Conservation (phyloP, 2,888 invertebrate species). For the Callosobruchus maculatus region DNA sequence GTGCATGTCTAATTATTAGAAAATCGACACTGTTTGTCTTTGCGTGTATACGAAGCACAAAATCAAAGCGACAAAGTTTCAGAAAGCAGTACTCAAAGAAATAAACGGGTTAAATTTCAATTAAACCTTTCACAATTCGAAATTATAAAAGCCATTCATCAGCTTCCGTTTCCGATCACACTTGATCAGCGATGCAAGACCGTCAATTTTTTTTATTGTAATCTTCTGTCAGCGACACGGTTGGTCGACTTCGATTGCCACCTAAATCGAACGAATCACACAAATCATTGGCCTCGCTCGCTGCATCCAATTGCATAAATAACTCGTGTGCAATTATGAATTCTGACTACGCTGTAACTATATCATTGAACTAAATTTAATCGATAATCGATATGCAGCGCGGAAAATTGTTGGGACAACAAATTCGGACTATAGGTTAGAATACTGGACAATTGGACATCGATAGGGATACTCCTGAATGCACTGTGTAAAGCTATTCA, state of each 20-base stretch:
- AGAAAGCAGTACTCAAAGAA: neutral
- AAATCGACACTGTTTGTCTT: no score
- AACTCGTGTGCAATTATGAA: neutral
- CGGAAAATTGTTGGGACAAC: no score
- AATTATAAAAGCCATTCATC: neutral
- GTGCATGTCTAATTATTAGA: no score
- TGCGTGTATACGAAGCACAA: neutral
- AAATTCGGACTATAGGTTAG: no score
- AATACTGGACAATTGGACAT: no score
- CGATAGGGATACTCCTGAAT: no score
- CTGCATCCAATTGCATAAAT: neutral
- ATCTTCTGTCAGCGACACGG: neutral
- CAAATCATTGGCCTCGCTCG: neutral
- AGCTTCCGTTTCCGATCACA: neutral
- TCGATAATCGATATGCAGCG: no score
- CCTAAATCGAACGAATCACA: neutral
- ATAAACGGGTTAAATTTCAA: neutral
- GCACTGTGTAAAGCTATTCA: no score
- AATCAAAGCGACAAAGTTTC: neutral
- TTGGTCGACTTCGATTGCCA: neutral
- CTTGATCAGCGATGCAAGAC: neutral
- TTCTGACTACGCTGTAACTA: neutral
- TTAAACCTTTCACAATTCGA: neutral
- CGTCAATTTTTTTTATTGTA: neutral
- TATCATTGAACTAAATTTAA: neutral